These are phyloP conservation scores for Porites australiensis DNA, from an alignment of 64 coral and sea anemone species.

Conservation along the genomic window DNA sequence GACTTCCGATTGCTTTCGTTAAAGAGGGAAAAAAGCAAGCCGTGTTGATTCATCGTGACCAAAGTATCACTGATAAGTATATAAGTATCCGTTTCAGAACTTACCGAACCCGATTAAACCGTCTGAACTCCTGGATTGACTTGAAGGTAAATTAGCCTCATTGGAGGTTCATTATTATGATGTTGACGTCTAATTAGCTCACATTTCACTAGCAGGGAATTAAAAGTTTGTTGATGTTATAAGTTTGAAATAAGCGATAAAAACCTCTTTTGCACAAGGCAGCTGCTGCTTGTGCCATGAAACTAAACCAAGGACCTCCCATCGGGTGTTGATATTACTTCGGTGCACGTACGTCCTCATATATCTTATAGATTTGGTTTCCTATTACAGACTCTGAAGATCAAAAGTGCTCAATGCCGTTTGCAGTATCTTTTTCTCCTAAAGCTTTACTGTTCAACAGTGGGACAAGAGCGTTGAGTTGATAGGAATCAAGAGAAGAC, in stretches of 20 bases:
- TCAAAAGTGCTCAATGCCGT: slow-evolving; percentile 41
- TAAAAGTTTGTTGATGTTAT: slow-evolving; percentile 18
- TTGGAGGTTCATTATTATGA: not conserved
- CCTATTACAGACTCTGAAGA: slow-evolving; percentile 53
- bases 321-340: slow-evolving; percentile 66
- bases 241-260: slow-evolving; percentile 28
- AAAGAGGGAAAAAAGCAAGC: slow-evolving; percentile 1
- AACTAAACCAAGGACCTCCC: slow-evolving; percentile 31
- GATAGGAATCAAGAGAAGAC: not conserved
- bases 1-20: slow-evolving; percentile 33
- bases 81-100: not conserved
- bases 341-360: slow-evolving; percentile 38
- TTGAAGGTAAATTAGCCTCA: not conserved
- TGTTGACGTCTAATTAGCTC: not conserved
- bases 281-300: not conserved
- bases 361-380: slow-evolving; percentile 49
- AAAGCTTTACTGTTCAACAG: not conserved
- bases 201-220: not conserved
- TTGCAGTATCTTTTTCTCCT: slow-evolving; percentile 32
- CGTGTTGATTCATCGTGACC: slow-evolving; percentile 7
- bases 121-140: not conserved
- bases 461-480: not conserved
- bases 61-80: not conserved
- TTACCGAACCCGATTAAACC: not conserved
- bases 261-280: slow-evolving; percentile 34